These are phyloP conservation scores for Drosophila eugracilis DNA, from an alignment of 1,140 invertebrate species.

Conservation along the genomic window DNA sequence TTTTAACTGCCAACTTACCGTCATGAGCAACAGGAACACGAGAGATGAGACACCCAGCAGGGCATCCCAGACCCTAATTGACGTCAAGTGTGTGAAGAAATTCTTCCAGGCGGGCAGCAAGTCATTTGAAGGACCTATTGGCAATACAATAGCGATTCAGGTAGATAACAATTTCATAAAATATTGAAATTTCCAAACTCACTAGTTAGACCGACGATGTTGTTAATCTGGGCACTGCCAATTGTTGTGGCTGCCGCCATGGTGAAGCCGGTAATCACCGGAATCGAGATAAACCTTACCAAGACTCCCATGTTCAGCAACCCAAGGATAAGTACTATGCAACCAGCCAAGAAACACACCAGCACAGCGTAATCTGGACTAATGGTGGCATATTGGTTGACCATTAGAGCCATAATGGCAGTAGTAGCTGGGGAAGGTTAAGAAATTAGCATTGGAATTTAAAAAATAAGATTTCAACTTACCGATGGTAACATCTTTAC, in stretches of 20 bases:
- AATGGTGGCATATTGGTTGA: constrained; percentile 88
- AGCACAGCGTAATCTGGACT: constrained; percentile 92
- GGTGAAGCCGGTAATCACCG: constrained; percentile 96
- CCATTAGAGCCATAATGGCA: constrained; percentile 92
- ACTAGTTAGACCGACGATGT: constrained; percentile 89
- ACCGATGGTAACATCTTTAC: constrained; percentile 93
- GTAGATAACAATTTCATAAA: constrained; percentile 1
- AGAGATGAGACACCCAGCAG: constrained; percentile 87
- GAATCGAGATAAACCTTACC: constrained; percentile 95
- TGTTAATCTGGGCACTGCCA: constrained; percentile 92
- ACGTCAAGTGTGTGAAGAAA: constrained; percentile 85
- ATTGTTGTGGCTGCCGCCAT: constrained; percentile 95
- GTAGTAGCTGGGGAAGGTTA: constrained; percentile 87
- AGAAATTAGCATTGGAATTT: not conserved
- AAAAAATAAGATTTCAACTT: not conserved
- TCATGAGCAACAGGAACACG: constrained; percentile 86
- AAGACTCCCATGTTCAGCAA: constrained; percentile 94
- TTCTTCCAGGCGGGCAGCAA: constrained; percentile 87
- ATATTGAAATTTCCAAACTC: constrained; percentile 47
- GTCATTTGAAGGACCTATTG: constrained; percentile 85
- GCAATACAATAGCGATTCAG: not conserved
- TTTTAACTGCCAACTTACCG: constrained; percentile 84
- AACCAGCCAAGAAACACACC: constrained; percentile 91
- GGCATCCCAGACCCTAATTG: constrained; percentile 86
- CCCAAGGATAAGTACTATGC: constrained; percentile 91